Conservation (phyloP, 53 echinoderm and acorn worm species). For the Holothuria leucospilota region DNA sequence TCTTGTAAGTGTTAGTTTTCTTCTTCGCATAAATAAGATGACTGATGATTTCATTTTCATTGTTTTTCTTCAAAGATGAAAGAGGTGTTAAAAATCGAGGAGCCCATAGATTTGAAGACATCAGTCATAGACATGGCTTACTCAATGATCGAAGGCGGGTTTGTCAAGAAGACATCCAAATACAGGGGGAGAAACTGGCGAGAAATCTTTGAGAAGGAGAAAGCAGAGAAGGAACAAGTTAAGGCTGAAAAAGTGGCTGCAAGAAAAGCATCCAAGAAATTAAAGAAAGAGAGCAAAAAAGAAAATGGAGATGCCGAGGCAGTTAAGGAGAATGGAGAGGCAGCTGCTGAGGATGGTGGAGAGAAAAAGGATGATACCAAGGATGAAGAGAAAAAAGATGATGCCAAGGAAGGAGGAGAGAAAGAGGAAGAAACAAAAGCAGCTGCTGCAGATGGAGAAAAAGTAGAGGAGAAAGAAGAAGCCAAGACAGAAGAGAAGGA, state of each 20-base stretch:
- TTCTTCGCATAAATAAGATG: too few species aligned
- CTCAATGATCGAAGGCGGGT: slow-evolving; percentile 83
- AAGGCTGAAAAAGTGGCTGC: slow-evolving; percentile 53
- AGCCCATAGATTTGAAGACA: slow-evolving; percentile 83
- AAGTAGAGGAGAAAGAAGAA: slow-evolving; percentile 10
- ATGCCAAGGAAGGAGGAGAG: slow-evolving; percentile 43
- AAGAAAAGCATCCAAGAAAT: slow-evolving; percentile 41
- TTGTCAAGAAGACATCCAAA: slow-evolving; percentile 84
- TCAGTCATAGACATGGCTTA: slow-evolving; percentile 94
- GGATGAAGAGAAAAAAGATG: slow-evolving; percentile 39
- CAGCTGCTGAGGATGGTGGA: slow-evolving; percentile 47
- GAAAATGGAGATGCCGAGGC: slow-evolving; percentile 29
- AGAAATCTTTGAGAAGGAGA: slow-evolving; percentile 47
- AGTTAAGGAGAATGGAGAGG: slow-evolving; percentile 40
- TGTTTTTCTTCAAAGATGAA: slow-evolving; percentile 70
- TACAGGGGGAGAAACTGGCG: slow-evolving; percentile 77
- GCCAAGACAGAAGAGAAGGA: slow-evolving; percentile 11
- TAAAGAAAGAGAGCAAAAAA: not conserved
- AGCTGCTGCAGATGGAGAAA: slow-evolving; percentile 41
- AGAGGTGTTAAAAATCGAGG: slow-evolving; percentile 83
- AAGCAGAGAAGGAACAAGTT: slow-evolving; percentile 47
- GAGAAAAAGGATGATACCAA: slow-evolving; percentile 52
- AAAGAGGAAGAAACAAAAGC: slow-evolving; percentile 42
- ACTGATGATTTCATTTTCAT: too few species aligned
- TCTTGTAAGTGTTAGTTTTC: too few species aligned